These are phyloP conservation scores for Psittacara wagleri DNA, from an alignment of 2,113 vertebrate species.

Conservation along the genomic window DNA sequence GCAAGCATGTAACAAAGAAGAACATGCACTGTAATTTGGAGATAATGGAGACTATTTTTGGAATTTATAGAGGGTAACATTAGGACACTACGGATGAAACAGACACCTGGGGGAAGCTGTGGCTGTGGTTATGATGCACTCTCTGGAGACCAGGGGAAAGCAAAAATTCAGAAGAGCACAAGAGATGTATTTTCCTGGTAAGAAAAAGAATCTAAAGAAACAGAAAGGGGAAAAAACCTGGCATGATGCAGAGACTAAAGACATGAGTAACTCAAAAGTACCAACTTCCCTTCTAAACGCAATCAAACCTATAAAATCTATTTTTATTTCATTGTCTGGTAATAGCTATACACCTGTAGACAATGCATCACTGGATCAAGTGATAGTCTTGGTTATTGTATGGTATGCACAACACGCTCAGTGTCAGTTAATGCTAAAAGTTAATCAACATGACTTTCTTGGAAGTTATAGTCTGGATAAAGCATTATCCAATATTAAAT, in stretches of 20 bases:
- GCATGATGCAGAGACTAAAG: neutral
- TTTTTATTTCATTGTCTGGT: neutral
- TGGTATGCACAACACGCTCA: fast-evolving
- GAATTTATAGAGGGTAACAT: neutral
- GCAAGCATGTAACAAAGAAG: neutral
- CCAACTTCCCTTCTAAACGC: neutral
- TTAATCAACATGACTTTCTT: neutral
- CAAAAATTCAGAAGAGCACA: neutral
- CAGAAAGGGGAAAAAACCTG: neutral
- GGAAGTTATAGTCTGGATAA: neutral
- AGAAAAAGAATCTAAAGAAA: neutral
- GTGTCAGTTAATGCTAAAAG: neutral
- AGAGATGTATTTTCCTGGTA: neutral
- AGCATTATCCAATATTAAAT: neutral
- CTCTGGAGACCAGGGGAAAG: neutral
- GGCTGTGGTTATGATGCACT: neutral
- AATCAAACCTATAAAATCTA: neutral
- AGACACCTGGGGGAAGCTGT: neutral
- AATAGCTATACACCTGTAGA: neutral
- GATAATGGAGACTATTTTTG: neutral
- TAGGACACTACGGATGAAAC: neutral
- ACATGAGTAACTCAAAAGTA: neutral
- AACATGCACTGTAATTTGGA: neutral
- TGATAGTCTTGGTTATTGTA: neutral
- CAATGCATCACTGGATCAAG: neutral